Percentiles rank a stretch among this genome's conserved stretches.
These are phyloP conservation scores for Orchesella flavescens DNA, from an alignment of 2,888 invertebrate genomes.

Conservation along the genomic window DNA sequence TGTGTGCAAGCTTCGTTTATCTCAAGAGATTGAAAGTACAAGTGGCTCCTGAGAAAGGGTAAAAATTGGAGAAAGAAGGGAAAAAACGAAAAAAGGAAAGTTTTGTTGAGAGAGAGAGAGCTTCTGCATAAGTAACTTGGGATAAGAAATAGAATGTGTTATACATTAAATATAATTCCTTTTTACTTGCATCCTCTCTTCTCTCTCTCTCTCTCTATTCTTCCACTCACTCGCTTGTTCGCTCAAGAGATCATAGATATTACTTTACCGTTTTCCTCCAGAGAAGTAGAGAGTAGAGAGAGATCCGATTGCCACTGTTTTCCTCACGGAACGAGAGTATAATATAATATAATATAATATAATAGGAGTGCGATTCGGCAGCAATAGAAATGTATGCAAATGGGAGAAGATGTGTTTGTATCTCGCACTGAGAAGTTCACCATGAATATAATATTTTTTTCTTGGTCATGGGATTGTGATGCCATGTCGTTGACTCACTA, in stretches of 20 bases:
- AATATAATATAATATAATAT: too few relatives aligned
- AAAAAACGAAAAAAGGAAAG: not conserved
- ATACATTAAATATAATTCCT: slow-evolving; percentile 36
- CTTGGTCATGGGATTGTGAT: too few relatives aligned
- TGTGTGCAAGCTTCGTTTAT: slow-evolving; percentile 7
- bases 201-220: not conserved
- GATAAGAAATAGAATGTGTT: slow-evolving; percentile 22
- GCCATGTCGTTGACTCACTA: too few relatives aligned
- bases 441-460: too few relatives aligned
- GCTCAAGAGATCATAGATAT: slow-evolving; percentile 31
- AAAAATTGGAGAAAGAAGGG: too few relatives aligned
- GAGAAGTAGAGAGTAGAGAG: not conserved
- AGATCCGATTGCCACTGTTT: not conserved
- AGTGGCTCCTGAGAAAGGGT: slow-evolving; percentile 18
- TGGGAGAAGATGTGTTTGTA: too few relatives aligned
- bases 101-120: slow-evolving; percentile 2
- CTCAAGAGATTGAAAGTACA: slow-evolving; percentile 31
- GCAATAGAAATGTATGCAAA: too few relatives aligned
- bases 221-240: slow-evolving; percentile 12
- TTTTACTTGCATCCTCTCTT: not conserved
- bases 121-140: not conserved
- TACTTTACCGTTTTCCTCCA: not conserved
- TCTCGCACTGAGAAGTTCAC: too few relatives aligned
- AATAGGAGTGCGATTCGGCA: too few relatives aligned
- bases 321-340: not conserved